Evolutionary conservation across 2,888 invertebrate genomes (phyloP).

Genomic region (Phortica magna): DNA sequence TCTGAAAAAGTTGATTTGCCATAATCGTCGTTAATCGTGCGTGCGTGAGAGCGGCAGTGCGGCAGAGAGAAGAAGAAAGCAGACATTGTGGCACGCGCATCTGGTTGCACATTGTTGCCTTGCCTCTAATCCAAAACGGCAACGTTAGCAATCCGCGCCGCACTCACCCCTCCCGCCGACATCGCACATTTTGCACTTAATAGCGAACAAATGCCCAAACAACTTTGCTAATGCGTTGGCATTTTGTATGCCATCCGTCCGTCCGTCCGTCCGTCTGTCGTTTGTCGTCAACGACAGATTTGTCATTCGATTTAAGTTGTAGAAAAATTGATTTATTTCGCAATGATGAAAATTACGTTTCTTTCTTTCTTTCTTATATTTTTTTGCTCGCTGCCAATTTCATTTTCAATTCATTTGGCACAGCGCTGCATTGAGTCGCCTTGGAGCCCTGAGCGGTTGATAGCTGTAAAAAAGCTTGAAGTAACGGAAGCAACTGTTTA

Average conservation of each 20-base stretch:
- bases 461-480: too few species aligned
- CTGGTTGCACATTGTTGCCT: neutral
- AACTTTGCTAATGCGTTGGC: slow-evolving; percentile 28
- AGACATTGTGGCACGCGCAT: neutral
- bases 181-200: neutral
- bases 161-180: too few species aligned
- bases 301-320: slow-evolving; percentile 8
- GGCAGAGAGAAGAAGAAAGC: neutral
- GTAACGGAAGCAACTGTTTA: too few species aligned
- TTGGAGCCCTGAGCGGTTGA: too few species aligned
- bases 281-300: neutral
- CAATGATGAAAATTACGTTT: neutral
- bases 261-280: neutral
- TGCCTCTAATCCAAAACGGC: neutral
- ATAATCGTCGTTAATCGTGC: neutral
- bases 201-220: slow-evolving; percentile 22
- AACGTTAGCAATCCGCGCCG: neutral
- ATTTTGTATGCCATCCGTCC: slow-evolving; percentile 7
- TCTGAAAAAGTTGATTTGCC: neutral
- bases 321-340: slow-evolving; percentile 29
- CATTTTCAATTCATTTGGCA: too few species aligned
- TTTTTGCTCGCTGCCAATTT: slow-evolving; percentile 27
- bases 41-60: neutral
- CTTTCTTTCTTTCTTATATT: slow-evolving; percentile 25
- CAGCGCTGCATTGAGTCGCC: too few species aligned